Evolutionary conservation across 2,797 vertebrate species (phyloP).

Genomic region (Myripristis jacobus): DNA sequence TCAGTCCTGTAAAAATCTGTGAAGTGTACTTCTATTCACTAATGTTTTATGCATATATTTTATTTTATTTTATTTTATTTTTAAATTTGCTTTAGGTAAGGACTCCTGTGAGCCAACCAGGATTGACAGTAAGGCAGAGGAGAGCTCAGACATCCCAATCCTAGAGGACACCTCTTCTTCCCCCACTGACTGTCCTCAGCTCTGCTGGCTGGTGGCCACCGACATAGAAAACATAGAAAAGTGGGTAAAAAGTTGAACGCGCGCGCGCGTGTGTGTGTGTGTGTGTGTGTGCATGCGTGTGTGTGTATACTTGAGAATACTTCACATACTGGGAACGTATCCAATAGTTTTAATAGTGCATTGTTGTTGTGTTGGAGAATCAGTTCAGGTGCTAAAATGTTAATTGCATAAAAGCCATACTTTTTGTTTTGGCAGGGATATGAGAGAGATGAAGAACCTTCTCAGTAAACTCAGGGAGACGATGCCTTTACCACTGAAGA

Average conservation of each 20-base stretch:
- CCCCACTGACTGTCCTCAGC: constrained; percentile 89
- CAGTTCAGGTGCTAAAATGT: too few relatives aligned
- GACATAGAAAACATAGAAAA: constrained; percentile 97
- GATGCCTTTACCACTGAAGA: constrained; percentile 99
- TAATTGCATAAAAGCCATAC: not conserved
- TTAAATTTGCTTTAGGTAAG: constrained; percentile 82
- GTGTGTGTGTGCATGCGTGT: not conserved
- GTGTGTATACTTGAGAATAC: not conserved
- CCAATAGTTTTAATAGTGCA: too few relatives aligned
- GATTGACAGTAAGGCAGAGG: constrained; percentile 88
- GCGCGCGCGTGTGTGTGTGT: not conserved
- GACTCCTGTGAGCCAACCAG: constrained; percentile 81
- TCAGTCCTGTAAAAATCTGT: not conserved
- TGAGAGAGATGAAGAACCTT: constrained; percentile 99
- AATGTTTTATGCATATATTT: not conserved
- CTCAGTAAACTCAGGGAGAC: constrained; percentile 99
- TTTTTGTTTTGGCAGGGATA: constrained; percentile 88
- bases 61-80: too few relatives aligned
- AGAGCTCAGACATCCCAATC: constrained; percentile 91
- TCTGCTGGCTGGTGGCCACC: constrained; percentile 92
- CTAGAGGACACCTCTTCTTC: constrained; percentile 92
- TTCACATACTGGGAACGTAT: too few relatives aligned
- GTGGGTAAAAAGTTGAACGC: constrained; percentile 70
- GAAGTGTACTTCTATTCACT: not conserved
- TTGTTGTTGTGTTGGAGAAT: too few relatives aligned